phyloP scores from a whole-genome alignment of 1,140 invertebrate species.

The Hermetia illucens region DNA sequence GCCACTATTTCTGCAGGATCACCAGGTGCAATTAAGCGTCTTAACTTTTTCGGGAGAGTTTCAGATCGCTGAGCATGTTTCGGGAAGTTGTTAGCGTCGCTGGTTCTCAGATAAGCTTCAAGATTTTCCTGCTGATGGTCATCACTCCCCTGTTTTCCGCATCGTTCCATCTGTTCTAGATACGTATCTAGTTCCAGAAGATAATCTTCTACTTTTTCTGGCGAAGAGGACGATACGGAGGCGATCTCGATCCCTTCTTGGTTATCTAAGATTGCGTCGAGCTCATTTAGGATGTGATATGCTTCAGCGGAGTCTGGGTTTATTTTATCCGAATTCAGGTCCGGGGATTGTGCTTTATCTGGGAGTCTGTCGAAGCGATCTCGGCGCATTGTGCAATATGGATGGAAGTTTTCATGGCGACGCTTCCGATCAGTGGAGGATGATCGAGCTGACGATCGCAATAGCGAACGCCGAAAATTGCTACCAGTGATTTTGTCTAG shows the following conservation, averaged over 20 bases:
- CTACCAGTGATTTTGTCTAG: too few relatives aligned
- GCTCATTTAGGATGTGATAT: slow-evolving; percentile 17
- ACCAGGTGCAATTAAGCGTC: neutral
- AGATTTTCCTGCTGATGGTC: neutral
- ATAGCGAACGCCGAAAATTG: neutral
- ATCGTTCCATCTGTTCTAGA: slow-evolving; percentile 21
- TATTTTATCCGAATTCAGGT: slow-evolving; percentile 1
- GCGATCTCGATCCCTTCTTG: slow-evolving; percentile 13
- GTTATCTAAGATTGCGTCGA: slow-evolving; percentile 23
- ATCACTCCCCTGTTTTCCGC: neutral
- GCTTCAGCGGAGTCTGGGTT: slow-evolving; percentile 15
- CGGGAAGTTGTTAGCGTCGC: neutral
- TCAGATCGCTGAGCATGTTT: neutral
- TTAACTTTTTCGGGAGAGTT: neutral
- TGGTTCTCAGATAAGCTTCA: neutral
- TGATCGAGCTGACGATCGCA: neutral
- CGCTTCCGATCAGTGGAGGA: neutral
- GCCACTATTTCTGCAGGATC: neutral
- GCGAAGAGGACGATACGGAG: neutral
- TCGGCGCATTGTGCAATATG: neutral
- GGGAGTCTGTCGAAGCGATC: too few relatives aligned
- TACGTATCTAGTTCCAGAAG: slow-evolving; percentile 28
- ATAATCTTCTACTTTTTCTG: slow-evolving; percentile 24
- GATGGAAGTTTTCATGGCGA: neutral
- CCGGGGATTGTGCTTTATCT: neutral